A percentile compares a stretch with the other conserved stretches of the same genome.
Evolutionary conservation across 2,888 invertebrate species (phyloP).

Genomic region (Pemphredon lugubris): DNA sequence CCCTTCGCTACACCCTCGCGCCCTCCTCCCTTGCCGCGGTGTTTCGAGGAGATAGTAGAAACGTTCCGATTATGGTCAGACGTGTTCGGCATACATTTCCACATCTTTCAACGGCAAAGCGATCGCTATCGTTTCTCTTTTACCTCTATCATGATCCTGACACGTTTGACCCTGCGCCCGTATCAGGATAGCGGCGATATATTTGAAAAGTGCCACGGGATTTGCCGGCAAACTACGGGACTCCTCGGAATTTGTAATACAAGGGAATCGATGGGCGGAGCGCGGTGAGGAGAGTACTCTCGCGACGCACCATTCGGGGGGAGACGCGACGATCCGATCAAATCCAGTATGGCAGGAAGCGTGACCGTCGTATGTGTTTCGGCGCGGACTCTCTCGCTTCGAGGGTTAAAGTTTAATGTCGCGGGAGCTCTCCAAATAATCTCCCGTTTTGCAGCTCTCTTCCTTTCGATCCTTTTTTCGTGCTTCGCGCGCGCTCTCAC

Average conservation of each 20-base stretch:
- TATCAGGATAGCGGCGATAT: slow-evolving; percentile 12
- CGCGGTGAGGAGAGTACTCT: no score
- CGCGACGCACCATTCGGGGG: no score
- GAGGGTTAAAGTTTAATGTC: no score
- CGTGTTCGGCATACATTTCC: slow-evolving; percentile 39
- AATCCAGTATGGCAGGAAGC: no score
- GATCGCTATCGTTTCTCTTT: slow-evolving; percentile 32
- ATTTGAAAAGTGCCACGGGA: slow-evolving; percentile 29
- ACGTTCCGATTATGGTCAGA: slow-evolving; percentile 56
- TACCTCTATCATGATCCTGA: slow-evolving; percentile 39
- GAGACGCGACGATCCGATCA: slow-evolving; percentile 1
- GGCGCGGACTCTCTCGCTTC: no score
- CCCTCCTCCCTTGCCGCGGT: slow-evolving; percentile 25
- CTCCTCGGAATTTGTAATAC: slow-evolving; percentile 42
- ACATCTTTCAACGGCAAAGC: slow-evolving; percentile 27
- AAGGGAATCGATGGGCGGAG: slow-evolving; percentile 37
- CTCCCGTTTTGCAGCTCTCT: no score
- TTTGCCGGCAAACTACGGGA: slow-evolving; percentile 19
- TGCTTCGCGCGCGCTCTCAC: no score
- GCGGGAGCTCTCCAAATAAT: no score
- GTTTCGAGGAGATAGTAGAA: slow-evolving; percentile 40
- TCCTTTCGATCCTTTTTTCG: no score
- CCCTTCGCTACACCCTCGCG: slow-evolving; percentile 19
- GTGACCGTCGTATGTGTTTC: no score
- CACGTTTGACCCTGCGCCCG: slow-evolving; percentile 28